Base-by-base conservation (phyloP, 1,140 invertebrate genomes). In the Teleogryllus occipitalis region DNA sequence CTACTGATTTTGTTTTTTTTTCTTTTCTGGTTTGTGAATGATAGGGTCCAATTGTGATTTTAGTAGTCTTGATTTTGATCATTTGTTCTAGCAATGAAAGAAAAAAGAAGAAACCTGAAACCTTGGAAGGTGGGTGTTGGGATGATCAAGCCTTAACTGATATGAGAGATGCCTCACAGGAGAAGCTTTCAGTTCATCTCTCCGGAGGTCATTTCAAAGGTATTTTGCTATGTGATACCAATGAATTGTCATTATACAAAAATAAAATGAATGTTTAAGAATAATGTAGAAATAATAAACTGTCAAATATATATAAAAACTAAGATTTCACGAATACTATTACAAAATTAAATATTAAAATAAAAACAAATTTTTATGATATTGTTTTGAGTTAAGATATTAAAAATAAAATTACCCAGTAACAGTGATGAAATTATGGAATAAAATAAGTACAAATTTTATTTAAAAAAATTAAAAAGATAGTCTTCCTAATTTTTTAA, bases 21-120 rank as follows among this genome's bases (percentile, higher is more conserved):
- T 39, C 5, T 39, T 39, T 39, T 5, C 27, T 39, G 27, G 27
- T 39, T 39, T 39, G 1, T 39, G 5, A 39, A 39, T 39, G 5
- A 5, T 39, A 39, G 27, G 27, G 27, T 39, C 27, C 27, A 39
- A 5, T 39, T 39, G 27, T 39, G 27, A 39, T 5, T 39, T 39
- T 39, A 39, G 27, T 39, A 5, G 27, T n/a, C 27, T 80, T 49
- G 47, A 54, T 48, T 74, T 46, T 46, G 72, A 15, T 15, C 65
- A n/a, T 39, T 47, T 65, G 18, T 65, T 65, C 10, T 65, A 65
- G 54, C 10, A 65, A 18, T 65, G 54, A 65, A 65, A 65, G 18
- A 18, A 90, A 81, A 86, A 86, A 75, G 88, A 88, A 81, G 88
- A 89, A 79, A 88, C 86, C 74, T 87, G 87, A 72, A 88, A 88